These are phyloP conservation scores for Macaria notata DNA, from an alignment of 2,888 invertebrate species.

Conservation along the genomic window DNA sequence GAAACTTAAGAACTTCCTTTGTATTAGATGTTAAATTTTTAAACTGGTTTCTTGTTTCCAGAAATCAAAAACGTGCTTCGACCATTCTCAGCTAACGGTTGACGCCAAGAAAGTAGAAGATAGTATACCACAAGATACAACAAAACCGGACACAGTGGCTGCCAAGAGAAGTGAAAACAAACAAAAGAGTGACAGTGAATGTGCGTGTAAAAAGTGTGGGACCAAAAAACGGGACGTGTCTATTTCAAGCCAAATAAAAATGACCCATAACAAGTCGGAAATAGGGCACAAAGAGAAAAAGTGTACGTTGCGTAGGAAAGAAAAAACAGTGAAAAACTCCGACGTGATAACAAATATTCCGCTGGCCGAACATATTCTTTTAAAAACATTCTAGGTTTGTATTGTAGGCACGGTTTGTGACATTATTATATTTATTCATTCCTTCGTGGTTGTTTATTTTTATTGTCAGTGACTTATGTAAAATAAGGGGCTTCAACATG, in stretches of 20 bases:
- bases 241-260: constrained; percentile 68
- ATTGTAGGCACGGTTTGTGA: not conserved
- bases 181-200: constrained; percentile 44
- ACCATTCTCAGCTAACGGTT: constrained; percentile 64
- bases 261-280: constrained; percentile 73
- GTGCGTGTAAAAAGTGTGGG: constrained; percentile 55
- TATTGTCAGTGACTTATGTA: too few species aligned
- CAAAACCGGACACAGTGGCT: constrained; percentile 24
- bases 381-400: constrained; percentile 65
- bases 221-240: constrained; percentile 67
- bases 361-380: constrained; percentile 64
- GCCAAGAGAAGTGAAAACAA: constrained; percentile 38
- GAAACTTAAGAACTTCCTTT: too few species aligned
- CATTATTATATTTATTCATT: too few species aligned
- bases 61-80: constrained; percentile 74
- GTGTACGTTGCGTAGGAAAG: constrained; percentile 64
- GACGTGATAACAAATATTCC: constrained; percentile 60
- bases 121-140: constrained; percentile 12
- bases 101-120: constrained; percentile 25
- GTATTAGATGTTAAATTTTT: too few species aligned
- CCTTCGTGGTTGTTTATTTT: too few species aligned
- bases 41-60: constrained; percentile 34
- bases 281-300: constrained; percentile 68
- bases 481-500: too few species aligned
- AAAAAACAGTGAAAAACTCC: constrained; percentile 53